Evolutionary conservation across 1,140 invertebrate genomes (phyloP).

Genomic region (Atta cephalotes): DNA sequence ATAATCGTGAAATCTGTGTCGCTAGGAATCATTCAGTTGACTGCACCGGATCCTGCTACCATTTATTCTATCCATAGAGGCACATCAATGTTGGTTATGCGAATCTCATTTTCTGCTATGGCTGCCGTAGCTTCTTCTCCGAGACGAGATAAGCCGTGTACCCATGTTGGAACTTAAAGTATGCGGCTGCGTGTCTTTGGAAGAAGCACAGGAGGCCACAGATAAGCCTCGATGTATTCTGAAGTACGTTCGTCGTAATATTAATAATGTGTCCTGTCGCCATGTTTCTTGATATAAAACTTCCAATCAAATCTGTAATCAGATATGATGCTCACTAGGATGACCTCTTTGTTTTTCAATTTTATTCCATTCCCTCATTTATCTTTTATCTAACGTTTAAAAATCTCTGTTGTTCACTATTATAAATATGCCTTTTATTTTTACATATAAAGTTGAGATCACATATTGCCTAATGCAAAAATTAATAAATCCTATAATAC

Average conservation of each 20-base stretch:
- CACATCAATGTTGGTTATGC: slow-evolving; percentile 66
- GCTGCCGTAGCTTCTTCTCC: slow-evolving; percentile 71
- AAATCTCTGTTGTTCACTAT: slow-evolving; percentile 11
- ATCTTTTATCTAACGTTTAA: background rate
- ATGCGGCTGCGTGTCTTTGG: slow-evolving; percentile 63
- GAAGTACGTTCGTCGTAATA: slow-evolving; percentile 73
- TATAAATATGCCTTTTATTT: background rate
- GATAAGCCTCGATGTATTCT: slow-evolving; percentile 69
- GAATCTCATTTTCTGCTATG: slow-evolving; percentile 76
- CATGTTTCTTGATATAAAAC: slow-evolving; percentile 53
- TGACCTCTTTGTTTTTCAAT: background rate
- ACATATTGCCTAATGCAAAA: background rate
- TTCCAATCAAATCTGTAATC: slow-evolving; percentile 63
- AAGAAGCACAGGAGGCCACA: slow-evolving; percentile 34
- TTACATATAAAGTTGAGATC: background rate
- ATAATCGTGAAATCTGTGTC: slow-evolving; percentile 48
- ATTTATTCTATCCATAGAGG: slow-evolving; percentile 67
- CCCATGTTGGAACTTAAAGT: slow-evolving; percentile 72
- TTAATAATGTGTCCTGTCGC: slow-evolving; percentile 64
- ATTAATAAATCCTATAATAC: background rate
- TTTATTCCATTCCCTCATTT: background rate
- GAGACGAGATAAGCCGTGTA: slow-evolving; percentile 74
- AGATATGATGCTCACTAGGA: background rate
- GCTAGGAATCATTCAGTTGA: slow-evolving; percentile 63
- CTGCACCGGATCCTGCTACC: slow-evolving; percentile 5